Percentiles rank a stretch among this genome's conserved stretches.
phyloP scores from a whole-genome alignment of 2,888 invertebrate genomes.

The Ditula angustiorana region DNA sequence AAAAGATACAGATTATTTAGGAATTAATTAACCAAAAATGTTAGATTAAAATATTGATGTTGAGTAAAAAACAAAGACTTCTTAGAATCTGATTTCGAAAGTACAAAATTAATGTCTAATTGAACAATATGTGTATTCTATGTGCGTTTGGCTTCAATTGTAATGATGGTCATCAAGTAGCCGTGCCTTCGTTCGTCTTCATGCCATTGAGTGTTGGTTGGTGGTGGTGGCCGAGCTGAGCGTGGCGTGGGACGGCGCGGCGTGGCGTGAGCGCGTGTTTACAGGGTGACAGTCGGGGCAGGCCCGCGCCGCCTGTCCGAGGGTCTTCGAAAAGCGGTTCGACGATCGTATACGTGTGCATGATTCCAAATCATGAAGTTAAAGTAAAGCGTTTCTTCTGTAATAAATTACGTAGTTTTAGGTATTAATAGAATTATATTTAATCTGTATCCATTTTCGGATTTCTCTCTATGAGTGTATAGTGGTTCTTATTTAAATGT shows the following conservation, averaged over 20 bases:
- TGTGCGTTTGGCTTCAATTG: constrained; percentile 81
- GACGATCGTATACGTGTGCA: constrained; percentile 83
- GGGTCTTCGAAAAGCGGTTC: constrained; percentile 81
- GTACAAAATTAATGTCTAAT: constrained; percentile 82
- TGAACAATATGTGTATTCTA: constrained; percentile 78
- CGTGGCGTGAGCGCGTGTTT: constrained; percentile 37
- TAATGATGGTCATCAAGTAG: constrained; percentile 62
- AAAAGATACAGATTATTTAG: constrained; percentile 83
- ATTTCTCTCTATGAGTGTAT: constrained; percentile 86
- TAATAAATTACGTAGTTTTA: constrained; percentile 80
- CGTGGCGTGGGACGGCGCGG: constrained; percentile 26
- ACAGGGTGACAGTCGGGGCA: constrained; percentile 70
- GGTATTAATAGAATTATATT: constrained; percentile 84
- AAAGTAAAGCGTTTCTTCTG: constrained; percentile 78
- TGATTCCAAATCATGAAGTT: constrained; percentile 82
- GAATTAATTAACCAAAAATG: constrained; percentile 70
- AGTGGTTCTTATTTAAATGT: constrained; percentile 84
- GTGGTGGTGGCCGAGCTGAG: constrained; percentile 48
- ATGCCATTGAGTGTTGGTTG: constrained; percentile 60
- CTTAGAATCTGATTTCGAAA: constrained; percentile 84
- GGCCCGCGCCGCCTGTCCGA: constrained; percentile 60
- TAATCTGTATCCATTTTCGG: constrained; percentile 84
- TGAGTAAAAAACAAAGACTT: constrained; percentile 82
- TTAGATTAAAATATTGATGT: constrained; percentile 75
- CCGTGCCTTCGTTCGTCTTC: constrained; percentile 84